A percentile compares a stretch with the other conserved stretches of the same genome.
These are phyloP conservation scores for Melanotaenia nigrans DNA, from an alignment of 2,797 vertebrate species.

Conservation along the genomic window DNA sequence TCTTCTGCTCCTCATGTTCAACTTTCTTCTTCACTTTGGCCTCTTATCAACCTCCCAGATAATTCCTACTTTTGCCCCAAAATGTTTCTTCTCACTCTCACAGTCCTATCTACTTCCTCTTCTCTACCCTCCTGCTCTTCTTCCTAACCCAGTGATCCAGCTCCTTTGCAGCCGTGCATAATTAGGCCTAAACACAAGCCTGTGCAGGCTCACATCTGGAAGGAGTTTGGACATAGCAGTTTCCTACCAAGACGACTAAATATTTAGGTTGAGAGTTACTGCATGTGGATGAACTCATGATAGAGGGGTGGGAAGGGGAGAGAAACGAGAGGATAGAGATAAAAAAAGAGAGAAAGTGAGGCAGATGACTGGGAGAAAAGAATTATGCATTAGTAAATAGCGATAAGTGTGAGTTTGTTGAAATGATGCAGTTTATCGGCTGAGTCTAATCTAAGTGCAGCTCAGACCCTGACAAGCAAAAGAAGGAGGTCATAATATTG, in stretches of 20 bases:
- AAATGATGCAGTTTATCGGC: conserved; percentile 21
- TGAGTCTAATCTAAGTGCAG: conserved; percentile 36
- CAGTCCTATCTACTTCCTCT: conserved; percentile 61
- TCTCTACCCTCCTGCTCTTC: conserved; percentile 60
- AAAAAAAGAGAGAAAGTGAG: conserved; percentile 66
- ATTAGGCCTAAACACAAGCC: conserved; percentile 86
- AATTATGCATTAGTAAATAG: conserved; percentile 35
- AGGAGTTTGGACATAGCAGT: conserved; percentile 88
- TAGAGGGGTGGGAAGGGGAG: conserved; percentile 68
- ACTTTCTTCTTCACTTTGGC: conserved; percentile 42
- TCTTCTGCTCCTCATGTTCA: conserved; percentile 46
- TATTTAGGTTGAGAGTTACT: conserved; percentile 90
- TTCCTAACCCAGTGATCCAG: conserved; percentile 69
- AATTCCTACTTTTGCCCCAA: conserved; percentile 37
- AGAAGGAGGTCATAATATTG: conserved; percentile 60
- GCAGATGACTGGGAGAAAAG: conserved; percentile 39
- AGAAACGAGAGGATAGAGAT: conserved; percentile 59
- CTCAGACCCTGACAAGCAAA: not conserved
- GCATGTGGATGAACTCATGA: conserved; percentile 87
- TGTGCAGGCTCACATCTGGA: conserved; percentile 87
- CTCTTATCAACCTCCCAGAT: conserved; percentile 40
- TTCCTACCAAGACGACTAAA: conserved; percentile 89
- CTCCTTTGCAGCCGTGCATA: conserved; percentile 84
- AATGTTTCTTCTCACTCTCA: conserved; percentile 43
- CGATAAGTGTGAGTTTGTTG: conserved; percentile 36